Evolutionary conservation across 2,888 invertebrate genomes (phyloP).

Genomic region (Synanthedon tipuliformis): DNA sequence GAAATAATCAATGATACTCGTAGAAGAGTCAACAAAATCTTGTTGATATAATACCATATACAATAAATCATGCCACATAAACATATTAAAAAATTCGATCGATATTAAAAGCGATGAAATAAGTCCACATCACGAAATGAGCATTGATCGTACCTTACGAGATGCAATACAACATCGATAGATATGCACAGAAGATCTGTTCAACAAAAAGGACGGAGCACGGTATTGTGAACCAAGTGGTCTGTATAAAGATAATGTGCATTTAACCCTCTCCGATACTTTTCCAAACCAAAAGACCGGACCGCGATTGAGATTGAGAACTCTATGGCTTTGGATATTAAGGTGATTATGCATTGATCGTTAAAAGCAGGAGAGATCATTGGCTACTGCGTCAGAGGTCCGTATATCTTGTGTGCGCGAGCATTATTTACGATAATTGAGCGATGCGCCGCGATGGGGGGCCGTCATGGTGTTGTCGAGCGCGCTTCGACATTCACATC

Average conservation of each 20-base stretch:
- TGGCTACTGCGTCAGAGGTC: conserved; percentile 56
- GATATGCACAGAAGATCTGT: conserved; percentile 57
- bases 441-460: conserved; percentile 70
- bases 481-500: conserved; percentile 66
- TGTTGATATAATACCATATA: too few relatives aligned
- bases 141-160: conserved; percentile 42
- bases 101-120: conserved; percentile 7
- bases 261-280: conserved; percentile 48
- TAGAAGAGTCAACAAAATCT: too few relatives aligned
- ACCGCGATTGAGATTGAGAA: conserved; percentile 17
- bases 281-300: conserved; percentile 36
- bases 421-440: conserved; percentile 72
- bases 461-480: conserved; percentile 67
- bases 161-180: conserved; percentile 55
- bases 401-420: conserved; percentile 69
- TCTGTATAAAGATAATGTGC: conserved; percentile 69
- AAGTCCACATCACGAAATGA: conserved; percentile 25
- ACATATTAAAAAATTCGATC: too few relatives aligned
- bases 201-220: conserved; percentile 50
- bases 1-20: too few relatives aligned
- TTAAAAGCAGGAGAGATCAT: conserved; percentile 38
- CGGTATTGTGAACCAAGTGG: conserved; percentile 66
- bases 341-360: conserved; percentile 25
- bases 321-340: conserved; percentile 29
- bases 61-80: neutral